Evolutionary conservation across 1,140 invertebrate species (phyloP), one percentile per base, ranked within the genome.

Genomic region (Pseudomyrmex flavicornis): DNA sequence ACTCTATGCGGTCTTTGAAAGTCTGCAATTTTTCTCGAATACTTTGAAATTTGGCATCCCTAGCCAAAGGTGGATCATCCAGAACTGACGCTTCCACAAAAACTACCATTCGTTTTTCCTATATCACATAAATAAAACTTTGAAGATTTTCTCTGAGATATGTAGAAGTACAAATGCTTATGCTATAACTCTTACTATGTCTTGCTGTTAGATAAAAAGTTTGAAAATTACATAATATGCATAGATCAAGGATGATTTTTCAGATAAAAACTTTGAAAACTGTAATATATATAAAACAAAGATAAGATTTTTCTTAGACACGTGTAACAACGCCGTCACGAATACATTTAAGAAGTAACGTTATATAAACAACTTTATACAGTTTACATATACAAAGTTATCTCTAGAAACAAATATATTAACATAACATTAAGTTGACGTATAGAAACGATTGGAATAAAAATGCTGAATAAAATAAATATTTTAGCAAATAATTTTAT

Each of bases 101-200:
- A 9, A 99, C 98, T 1, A 98, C 96, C 98, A 99, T 98, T 84
- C 97, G 96, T 95, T 98, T 98, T 92, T 98, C 97, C 97, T 99
- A 91, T 8, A 84, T 65, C 15, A 83, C 84, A 86, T 75, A 82
- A 85, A 85, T 44, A 72, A 56, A 52, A 77, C 5, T 1, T 22
- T 13, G 44, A 52, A 9, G 13, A 7, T 54, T 9, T 35, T 35
- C 35, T 35, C 5, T 35, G 35, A 35, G 0, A 35, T 7, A 7
- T 7, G 35, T 35, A 35, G 5, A 35, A 35, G 35, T 35, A 35
- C 35, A 35, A 35, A 35, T 35, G 35, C 35, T 5, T 7, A 35
- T 35, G 0, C 5, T 35, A 35, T 5, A 35, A 35, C 35, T 35
- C 5, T 35, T 35, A 35, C 35, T 35, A 35, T 0, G 7, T 35